Evolutionary conservation across 2,113 vertebrate species (phyloP).

Genomic region (Epinephelus cyanopodus): DNA sequence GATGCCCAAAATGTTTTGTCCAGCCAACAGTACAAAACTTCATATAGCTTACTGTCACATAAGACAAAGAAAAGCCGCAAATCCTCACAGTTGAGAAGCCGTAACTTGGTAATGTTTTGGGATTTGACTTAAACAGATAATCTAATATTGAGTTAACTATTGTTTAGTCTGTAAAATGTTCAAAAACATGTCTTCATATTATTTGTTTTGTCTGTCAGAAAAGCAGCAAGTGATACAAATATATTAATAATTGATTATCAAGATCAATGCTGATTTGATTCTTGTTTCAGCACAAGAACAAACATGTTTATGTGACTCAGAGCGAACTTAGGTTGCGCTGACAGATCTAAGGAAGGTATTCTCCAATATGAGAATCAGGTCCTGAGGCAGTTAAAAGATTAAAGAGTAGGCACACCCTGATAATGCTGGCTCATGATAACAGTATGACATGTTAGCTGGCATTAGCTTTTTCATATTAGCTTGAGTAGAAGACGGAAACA

Average conservation of each 20-base stretch:
- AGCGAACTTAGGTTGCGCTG: not conserved
- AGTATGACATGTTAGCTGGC: not conserved
- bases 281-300: not conserved
- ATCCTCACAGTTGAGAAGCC: no score
- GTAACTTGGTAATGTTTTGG: not conserved
- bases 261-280: not conserved
- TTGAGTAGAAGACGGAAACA: not conserved
- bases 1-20: no score
- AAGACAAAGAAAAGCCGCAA: no score
- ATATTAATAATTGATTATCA: not conserved
- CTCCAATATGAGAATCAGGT: not conserved
- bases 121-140: no score
- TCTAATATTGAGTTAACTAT: not conserved
- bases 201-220: not conserved
- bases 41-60: no score
- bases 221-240: not conserved
- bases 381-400: not conserved
- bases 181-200: not conserved
- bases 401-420: not conserved
- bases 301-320: not conserved
- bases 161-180: not conserved
- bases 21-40: no score
- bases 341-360: not conserved
- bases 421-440: not conserved
- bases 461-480: not conserved